phyloP scores from a whole-genome alignment of 1,140 invertebrate genomes.

The Aphis craccivora region DNA sequence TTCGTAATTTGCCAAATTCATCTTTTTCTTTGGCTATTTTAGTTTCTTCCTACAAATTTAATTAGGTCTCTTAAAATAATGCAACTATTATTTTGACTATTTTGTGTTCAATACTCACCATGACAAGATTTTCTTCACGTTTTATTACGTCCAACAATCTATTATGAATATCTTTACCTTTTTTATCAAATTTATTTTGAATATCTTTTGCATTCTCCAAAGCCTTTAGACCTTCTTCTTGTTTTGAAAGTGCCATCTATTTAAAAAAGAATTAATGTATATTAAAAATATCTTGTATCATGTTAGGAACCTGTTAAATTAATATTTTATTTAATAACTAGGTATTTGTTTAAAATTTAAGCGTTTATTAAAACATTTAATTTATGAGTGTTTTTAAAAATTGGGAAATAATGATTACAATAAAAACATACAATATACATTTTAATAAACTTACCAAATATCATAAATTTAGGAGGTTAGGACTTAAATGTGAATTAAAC shows the following conservation, averaged over 20 bases:
- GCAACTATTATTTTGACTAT: too few relatives aligned
- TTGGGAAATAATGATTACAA: neutral
- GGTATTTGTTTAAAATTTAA: too few relatives aligned
- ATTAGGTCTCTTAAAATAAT: constrained; percentile 2
- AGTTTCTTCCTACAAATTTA: constrained; percentile 34
- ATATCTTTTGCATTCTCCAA: constrained; percentile 52
- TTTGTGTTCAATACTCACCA: neutral
- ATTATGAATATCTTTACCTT: constrained; percentile 43
- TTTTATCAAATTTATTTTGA: constrained; percentile 54
- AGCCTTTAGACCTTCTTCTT: constrained; percentile 48
- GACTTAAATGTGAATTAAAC: neutral
- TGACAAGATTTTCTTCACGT: constrained; percentile 32
- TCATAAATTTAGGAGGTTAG: neutral
- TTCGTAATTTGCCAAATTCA: constrained; percentile 1
- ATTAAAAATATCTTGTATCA: neutral
- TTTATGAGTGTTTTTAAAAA: neutral
- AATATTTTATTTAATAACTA: neutral
- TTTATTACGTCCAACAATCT: constrained; percentile 38
- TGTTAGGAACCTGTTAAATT: neutral
- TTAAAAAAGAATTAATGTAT: neutral
- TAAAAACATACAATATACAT: too few relatives aligned
- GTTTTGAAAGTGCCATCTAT: constrained; percentile 46
- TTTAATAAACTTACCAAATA: neutral
- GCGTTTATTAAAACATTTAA: neutral
- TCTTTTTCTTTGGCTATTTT: constrained; percentile 28